Conservation (phyloP, 1,140 invertebrate species). For the Drosophila elegans region DNA sequence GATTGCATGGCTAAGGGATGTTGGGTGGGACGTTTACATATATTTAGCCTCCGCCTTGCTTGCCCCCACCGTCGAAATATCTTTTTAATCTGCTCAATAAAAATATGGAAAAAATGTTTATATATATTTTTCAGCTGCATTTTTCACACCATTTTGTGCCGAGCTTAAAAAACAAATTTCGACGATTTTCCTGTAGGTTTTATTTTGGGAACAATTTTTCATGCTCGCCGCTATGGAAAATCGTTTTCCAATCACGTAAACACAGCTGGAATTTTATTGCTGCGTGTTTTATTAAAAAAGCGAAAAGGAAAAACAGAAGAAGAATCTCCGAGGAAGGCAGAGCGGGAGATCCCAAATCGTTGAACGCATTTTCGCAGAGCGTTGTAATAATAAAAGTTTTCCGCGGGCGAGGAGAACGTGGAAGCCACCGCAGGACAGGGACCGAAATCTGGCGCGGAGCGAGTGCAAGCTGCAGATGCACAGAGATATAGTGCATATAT, state of each 20-base stretch:
- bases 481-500: conserved; percentile 26
- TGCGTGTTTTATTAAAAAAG: conserved; percentile 73
- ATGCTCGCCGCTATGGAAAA: conserved; percentile 72
- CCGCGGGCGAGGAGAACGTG: conserved; percentile 52
- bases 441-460: conserved; percentile 67
- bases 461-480: conserved; percentile 31
- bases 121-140: conserved; percentile 28
- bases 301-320: conserved; percentile 33
- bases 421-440: conserved; percentile 58
- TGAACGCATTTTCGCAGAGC: conserved; percentile 73
- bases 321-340: conserved; percentile 26
- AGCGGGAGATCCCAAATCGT: conserved; percentile 52
- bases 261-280: conserved; percentile 82
- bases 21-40: neutral
- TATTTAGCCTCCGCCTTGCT: conserved; percentile 8
- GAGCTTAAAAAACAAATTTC: conserved; percentile 40
- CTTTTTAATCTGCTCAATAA: conserved; percentile 69
- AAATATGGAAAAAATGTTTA: conserved; percentile 48
- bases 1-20: conserved; percentile 34
- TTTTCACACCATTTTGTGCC: conserved; percentile 48
- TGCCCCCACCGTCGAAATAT: conserved; percentile 36
- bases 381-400: conserved; percentile 79
- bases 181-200: conserved; percentile 18
- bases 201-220: conserved; percentile 59
- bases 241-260: conserved; percentile 82